Evolutionary conservation across 2,888 invertebrate species (phyloP), one percentile per base, ranked within the genome.

Genomic region (Rhorus exstirpatorius): DNA sequence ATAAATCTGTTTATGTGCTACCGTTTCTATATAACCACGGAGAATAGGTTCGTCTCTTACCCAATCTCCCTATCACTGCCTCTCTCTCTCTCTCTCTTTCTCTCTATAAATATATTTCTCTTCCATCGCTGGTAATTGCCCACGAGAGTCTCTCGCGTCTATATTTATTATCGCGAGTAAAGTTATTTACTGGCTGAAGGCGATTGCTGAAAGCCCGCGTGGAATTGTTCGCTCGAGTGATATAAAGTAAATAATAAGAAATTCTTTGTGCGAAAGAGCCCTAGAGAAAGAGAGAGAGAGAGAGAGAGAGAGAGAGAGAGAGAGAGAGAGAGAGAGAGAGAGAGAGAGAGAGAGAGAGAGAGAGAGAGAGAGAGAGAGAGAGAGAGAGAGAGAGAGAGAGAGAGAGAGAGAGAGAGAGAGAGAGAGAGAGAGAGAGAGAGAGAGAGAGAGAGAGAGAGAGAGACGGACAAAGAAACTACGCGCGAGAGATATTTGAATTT

Each of bases 1-100:
- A 89, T 90, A 90, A 89, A 89, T 89, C 87, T 85, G 83, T 87
- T 87, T 86, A 86, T 86, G 79, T 79, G 84, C 79, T 82, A 83
- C 86, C 86, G 84, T 86, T 87, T 86, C 80, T 77, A 79, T 72
- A 58, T 49, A 6, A n/a, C 41, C 49, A 35, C 65, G 31, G 44
- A 70, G 65, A 77, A 80, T 81, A 80, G 71, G 68, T 60, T 65
- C 21, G 63, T 75, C 63, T 75, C 67, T 49, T 24, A 10, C 41
- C n/a, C n/a, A n/a, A n/a, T 21, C 4, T 4, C 14, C 31, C 46
- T 26, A 6, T 26, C 46, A 44, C n/a, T 49, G 17, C 53, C 65
- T 51, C 67, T 65, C 55, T 63, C 26, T 58, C 44, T 44, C 63
- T 21, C 19, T 49, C 17, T 19, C 19, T 8, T 24, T 31, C 19